Evolutionary conservation across 2,888 invertebrate species (phyloP).

Genomic region (Molorchus minor): DNA sequence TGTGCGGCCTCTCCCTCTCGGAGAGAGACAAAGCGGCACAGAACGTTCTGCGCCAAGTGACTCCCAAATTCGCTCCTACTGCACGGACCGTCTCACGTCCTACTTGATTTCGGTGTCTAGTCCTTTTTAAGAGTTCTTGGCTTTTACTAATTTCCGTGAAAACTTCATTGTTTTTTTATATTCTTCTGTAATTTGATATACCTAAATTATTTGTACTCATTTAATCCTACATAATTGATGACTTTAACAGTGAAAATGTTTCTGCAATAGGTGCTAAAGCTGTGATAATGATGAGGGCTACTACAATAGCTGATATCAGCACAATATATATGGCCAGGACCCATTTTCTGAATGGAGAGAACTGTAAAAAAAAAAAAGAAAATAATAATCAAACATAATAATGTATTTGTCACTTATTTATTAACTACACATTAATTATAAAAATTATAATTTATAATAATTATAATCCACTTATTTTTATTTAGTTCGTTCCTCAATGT

Average conservation of each 20-base stretch:
- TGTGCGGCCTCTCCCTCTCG: no score
- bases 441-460: background rate
- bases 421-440: background rate
- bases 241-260: conserved; percentile 62
- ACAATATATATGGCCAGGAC: conserved; percentile 82
- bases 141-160: no score
- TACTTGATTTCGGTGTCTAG: no score
- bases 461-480: background rate
- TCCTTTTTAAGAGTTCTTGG: no score
- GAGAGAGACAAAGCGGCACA: no score
- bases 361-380: conserved; percentile 67
- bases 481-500: no score
- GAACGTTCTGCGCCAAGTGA: no score
- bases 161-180: no score
- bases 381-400: background rate
- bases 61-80: no score
- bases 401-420: background rate
- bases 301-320: conserved; percentile 73
- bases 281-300: conserved; percentile 78
- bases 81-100: no score
- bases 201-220: no score
- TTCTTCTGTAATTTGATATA: no score
- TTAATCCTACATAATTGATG: conserved; percentile 1
- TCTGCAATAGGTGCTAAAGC: conserved; percentile 79
- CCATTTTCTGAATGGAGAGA: conserved; percentile 78